Evolutionary conservation across 2,113 vertebrate genomes (phyloP).

Genomic region (Nothobranchius furzeri): DNA sequence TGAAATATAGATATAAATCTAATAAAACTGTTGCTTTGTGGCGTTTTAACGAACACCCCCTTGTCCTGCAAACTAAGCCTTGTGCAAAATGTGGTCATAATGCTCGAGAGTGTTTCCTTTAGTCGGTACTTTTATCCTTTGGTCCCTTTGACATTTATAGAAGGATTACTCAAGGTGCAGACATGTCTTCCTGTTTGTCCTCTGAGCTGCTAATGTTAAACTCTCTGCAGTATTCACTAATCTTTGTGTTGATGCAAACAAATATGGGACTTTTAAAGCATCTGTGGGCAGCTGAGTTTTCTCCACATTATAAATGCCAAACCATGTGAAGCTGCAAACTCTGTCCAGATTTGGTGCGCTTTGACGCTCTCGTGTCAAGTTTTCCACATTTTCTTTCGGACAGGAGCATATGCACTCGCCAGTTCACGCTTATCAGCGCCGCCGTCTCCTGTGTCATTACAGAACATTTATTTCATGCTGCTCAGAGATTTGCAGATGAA

Average conservation of each 20-base stretch:
- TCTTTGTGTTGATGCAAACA: constrained; percentile 11
- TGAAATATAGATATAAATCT: too few species aligned
- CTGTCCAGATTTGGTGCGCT: constrained; percentile 32
- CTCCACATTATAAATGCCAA: background rate
- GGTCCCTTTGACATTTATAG: constrained; percentile 5
- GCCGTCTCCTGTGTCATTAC: background rate
- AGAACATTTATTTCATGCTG: constrained; percentile 7
- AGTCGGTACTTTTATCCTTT: background rate
- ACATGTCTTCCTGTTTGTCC: background rate
- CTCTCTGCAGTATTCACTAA: constrained; percentile 20
- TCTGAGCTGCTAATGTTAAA: constrained; percentile 16
- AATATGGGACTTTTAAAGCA: constrained; percentile 27
- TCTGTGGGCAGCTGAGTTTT: constrained; percentile 19
- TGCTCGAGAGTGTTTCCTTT: background rate
- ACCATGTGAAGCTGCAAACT: constrained; percentile 3
- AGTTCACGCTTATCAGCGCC: constrained; percentile 20
- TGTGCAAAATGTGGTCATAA: too few species aligned
- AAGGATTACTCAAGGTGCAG: constrained; percentile 7
- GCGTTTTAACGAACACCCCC: too few species aligned
- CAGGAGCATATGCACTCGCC: constrained; percentile 17
- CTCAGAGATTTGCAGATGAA: background rate
- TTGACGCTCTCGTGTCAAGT: constrained; percentile 6
- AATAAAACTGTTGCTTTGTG: too few species aligned
- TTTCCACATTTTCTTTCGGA: constrained; percentile 14
- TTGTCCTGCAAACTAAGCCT: too few species aligned